Evolutionary conservation across 2,888 invertebrate species (phyloP).

Genomic region (Xanthia icteritia): DNA sequence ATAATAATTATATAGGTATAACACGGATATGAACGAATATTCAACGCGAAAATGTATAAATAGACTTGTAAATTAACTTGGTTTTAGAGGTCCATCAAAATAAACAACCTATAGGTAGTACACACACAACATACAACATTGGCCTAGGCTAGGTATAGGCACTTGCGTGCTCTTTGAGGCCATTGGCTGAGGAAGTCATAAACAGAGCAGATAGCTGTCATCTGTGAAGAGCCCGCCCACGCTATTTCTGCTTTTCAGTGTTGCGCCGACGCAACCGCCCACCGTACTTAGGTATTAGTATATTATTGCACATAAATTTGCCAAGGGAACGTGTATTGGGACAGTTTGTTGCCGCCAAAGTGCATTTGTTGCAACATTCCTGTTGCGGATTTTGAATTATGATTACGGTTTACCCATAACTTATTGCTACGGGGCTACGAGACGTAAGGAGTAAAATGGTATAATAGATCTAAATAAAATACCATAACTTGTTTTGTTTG

Average conservation of each 20-base stretch:
- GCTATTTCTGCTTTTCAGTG: conserved; percentile 88
- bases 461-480: conserved; percentile 2
- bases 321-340: conserved; percentile 76
- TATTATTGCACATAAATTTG: conserved; percentile 76
- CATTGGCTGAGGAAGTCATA: conserved; percentile 90
- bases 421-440: not conserved
- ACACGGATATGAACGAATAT: not conserved
- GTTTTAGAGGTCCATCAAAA: not conserved
- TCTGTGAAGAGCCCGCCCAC: conserved; percentile 88
- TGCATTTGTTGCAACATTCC: conserved; percentile 65
- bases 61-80: not conserved
- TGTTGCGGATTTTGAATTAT: conserved; percentile 41
- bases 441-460: not conserved
- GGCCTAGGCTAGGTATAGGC: conserved; percentile 58
- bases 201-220: conserved; percentile 87
- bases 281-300: conserved; percentile 71
- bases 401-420: conserved; percentile 10
- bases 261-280: conserved; percentile 80
- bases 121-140: conserved; percentile 21
- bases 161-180: conserved; percentile 73
- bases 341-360: conserved; percentile 77
- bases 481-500: not conserved
- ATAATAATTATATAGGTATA: not conserved
- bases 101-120: not conserved
- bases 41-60: not conserved